Percentiles rank a stretch among this genome's conserved stretches.
Conservation (phyloP, 2,888 invertebrate genomes). For the Smittia sp. region DNA sequence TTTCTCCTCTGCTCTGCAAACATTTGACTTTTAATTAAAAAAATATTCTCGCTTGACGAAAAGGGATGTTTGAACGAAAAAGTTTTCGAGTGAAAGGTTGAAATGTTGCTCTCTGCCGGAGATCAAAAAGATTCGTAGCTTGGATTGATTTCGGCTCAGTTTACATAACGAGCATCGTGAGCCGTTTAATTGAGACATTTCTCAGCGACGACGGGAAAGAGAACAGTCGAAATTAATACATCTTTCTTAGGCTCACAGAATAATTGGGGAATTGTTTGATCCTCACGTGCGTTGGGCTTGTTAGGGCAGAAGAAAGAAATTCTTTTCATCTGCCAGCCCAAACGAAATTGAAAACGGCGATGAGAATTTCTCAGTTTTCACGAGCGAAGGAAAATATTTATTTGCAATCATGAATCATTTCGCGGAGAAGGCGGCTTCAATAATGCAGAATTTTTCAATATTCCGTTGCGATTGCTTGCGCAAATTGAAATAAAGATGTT, state of each 20-base stretch:
- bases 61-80: too few species aligned
- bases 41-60: not conserved
- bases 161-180: not conserved
- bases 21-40: slow-evolving; percentile 12
- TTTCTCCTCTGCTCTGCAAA: not conserved
- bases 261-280: not conserved
- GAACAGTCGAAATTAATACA: slow-evolving; percentile 27
- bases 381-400: not conserved
- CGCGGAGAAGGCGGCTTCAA: not conserved
- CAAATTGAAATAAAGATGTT: slow-evolving; percentile 21
- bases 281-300: not conserved
- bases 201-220: not conserved
- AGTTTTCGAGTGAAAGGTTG: too few species aligned
- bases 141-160: not conserved
- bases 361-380: not conserved
- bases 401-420: slow-evolving; percentile 14
- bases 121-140: not conserved
- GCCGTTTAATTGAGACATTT: slow-evolving; percentile 36
- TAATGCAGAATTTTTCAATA: slow-evolving; percentile 6
- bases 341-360: not conserved
- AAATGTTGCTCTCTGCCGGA: not conserved
- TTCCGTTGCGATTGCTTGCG: not conserved
- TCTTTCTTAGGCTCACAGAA: not conserved
- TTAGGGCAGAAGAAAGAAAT: not conserved
- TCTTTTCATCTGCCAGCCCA: not conserved